Evolutionary conservation across 2,888 invertebrate species (phyloP).

Genomic region (Hydrotaea diabolus): DNA sequence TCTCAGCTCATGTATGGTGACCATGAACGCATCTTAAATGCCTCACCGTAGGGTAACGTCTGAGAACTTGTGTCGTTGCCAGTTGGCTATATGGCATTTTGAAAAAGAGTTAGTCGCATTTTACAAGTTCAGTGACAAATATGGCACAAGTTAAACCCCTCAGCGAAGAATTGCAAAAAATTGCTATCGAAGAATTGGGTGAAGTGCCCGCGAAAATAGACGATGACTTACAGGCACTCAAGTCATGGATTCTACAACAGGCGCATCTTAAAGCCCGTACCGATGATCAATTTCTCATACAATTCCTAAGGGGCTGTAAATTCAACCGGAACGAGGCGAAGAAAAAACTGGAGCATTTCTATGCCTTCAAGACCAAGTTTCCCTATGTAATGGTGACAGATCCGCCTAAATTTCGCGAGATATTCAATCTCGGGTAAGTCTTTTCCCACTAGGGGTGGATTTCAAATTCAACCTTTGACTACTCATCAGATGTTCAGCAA

Average conservation of each 20-base stretch:
- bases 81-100: too few species aligned
- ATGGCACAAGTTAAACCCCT: conserved; percentile 68
- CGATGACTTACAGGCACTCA: not conserved
- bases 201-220: not conserved
- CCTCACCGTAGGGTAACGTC: too few species aligned
- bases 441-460: not conserved
- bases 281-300: not conserved
- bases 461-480: not conserved
- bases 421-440: not conserved
- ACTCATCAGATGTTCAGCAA: not conserved
- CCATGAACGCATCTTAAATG: too few species aligned
- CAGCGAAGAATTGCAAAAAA: not conserved
- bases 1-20: too few species aligned
- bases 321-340: not conserved
- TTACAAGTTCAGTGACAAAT: not conserved
- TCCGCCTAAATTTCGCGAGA: not conserved
- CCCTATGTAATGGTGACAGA: conserved; percentile 82
- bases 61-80: too few species aligned
- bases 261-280: not conserved
- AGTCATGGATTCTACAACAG: not conserved
- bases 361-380: conserved; percentile 77
- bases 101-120: not conserved
- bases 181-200: not conserved
- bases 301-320: not conserved
- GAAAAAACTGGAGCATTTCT: not conserved